Conservation (phyloP, 1,140 invertebrate genomes). For the Drosophila mojavensis region DNA sequence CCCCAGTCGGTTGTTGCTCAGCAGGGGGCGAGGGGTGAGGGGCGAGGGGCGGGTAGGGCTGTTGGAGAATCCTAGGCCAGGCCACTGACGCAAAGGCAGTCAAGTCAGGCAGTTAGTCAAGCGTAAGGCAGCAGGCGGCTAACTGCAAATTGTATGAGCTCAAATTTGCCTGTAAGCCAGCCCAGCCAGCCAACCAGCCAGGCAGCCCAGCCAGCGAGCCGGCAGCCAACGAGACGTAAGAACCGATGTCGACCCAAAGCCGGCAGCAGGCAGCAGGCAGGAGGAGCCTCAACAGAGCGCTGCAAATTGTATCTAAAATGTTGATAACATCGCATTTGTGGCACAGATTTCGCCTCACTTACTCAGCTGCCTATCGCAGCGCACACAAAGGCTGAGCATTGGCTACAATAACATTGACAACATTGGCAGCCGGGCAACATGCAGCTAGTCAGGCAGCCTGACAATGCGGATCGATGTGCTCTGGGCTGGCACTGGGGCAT, state of each 20-base stretch:
- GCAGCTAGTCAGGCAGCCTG: constrained; percentile 55
- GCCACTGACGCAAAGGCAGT: constrained; percentile 18
- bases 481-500: constrained; percentile 7
- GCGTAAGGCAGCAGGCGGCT: constrained; percentile 59
- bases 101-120: constrained; percentile 68
- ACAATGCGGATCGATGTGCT: constrained; percentile 55
- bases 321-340: constrained; percentile 67
- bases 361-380: constrained; percentile 20
- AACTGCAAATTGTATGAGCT: constrained; percentile 78
- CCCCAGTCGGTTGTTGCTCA: neutral
- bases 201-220: neutral
- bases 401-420: constrained; percentile 69
- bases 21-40: neutral
- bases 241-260: constrained; percentile 9
- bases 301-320: constrained; percentile 58
- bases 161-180: constrained; percentile 66
- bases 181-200: neutral
- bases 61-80: no score
- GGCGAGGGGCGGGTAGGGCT: neutral
- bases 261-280: constrained; percentile 4
- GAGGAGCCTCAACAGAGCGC: constrained; percentile 28
- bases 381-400: constrained; percentile 38
- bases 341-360: constrained; percentile 39
- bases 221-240: constrained; percentile 10
- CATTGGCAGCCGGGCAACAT: constrained; percentile 42